Base-by-base conservation (phyloP, 1,140 invertebrate genomes). In the Leptestheria dahalacensis region DNA sequence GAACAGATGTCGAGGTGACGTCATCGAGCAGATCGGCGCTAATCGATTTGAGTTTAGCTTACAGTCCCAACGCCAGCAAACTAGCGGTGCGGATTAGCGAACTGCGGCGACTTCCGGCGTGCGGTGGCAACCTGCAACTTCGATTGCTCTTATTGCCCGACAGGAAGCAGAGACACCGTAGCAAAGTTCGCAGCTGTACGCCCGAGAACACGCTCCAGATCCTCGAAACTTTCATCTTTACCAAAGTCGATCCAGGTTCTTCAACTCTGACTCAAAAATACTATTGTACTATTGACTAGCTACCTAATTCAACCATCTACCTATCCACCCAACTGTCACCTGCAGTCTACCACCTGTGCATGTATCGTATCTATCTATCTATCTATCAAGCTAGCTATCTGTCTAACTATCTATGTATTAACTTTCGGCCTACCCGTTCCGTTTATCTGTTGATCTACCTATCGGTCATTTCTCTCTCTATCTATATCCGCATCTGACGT, bases 121-220 rank as follows among this genome's bases (percentile, higher is more conserved):
- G 25, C 49, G n/a, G 29, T 23, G 28, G 51, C 48, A 60, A 51
- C 26, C 20, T 65, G 23, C 70, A 88, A 81, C 86, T 95, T 25
- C 79, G 90, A 33, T 74, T 94, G 59, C 79, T 94, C 26, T 74
- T 95, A 63, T 71, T 95, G 57, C 92, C 91, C 0, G 83, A 85
- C 64, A 92, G 92, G 66, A 93, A 92, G 70, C 89, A 93, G 68
- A 88, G 91, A 65, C 86, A 88, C 69, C 95, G 94, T 72, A 94
- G 90, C 3, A 88, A 91, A 72, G 86, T 92, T 21, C 81, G 89
- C 58, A 81, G 85, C 61, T 20, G 23, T 20, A 65, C 65, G 25
- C 89, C 88, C 1, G 84, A 6, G 6, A 41, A 88, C 65, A 88
- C 85, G 68, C 90, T 91, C 1, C 84, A 90, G 66, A 94, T 88